phyloP scores from a whole-genome alignment of 2,113 vertebrate species.

The Amphilophus citrinellus region DNA sequence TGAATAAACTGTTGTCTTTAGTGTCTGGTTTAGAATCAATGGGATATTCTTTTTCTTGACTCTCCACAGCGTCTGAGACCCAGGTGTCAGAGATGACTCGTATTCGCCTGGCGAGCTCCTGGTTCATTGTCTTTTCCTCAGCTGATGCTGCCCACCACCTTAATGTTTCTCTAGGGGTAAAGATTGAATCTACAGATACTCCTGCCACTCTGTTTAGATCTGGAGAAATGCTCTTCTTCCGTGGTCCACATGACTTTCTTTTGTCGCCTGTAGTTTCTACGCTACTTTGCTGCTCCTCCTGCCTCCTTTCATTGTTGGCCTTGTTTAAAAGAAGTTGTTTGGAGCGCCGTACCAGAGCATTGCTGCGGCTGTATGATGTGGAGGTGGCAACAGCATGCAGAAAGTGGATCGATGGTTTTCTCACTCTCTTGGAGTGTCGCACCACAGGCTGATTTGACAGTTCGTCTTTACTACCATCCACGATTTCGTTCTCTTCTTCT shows the following conservation, averaged over 20 bases:
- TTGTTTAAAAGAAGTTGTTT: constrained; percentile 88
- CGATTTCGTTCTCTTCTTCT: constrained; percentile 27
- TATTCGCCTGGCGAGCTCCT: constrained; percentile 90
- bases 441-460: constrained; percentile 58
- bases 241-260: constrained; percentile 11
- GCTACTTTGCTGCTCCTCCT: constrained; percentile 70
- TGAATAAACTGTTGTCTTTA: constrained; percentile 55
- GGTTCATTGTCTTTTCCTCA: constrained; percentile 85
- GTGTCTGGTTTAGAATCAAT: constrained; percentile 42
- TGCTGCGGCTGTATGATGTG: constrained; percentile 87
- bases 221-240: constrained; percentile 49
- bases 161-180: constrained; percentile 84
- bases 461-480: constrained; percentile 24
- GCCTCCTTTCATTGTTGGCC: constrained; percentile 78
- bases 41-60: constrained; percentile 67
- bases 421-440: constrained; percentile 88
- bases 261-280: constrained; percentile 32
- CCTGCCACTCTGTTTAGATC: constrained; percentile 74
- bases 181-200: constrained; percentile 86
- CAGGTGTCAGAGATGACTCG: constrained; percentile 90
- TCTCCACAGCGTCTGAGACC: constrained; percentile 84
- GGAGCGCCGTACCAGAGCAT: constrained; percentile 86
- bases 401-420: constrained; percentile 88
- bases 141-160: constrained; percentile 92
- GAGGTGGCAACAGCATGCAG: constrained; percentile 89